Evolutionary conservation across 2,888 invertebrate genomes (phyloP), one percentile per base, ranked within the genome.

Genomic region (Cheilosia pagana): DNA sequence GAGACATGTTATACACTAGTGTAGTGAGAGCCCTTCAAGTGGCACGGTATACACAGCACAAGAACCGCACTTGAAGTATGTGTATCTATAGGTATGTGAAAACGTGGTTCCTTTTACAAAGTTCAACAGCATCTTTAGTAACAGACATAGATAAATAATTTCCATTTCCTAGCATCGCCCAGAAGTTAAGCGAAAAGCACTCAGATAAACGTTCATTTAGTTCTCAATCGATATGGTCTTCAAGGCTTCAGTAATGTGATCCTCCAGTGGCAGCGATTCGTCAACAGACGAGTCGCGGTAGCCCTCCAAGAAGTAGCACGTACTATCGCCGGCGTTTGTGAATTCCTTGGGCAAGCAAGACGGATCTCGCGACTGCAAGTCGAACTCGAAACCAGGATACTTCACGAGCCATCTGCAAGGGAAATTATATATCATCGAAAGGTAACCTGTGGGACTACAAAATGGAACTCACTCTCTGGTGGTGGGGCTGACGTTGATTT

Each of bases 401-500:
- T 95, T 94, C 88, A 94, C 94, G 88, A 98, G 93, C 93, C 96
- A 95, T 89, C 97, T 98, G 90, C 6, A 90, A 92, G 16, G 14
- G 21, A 28, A 31, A 48, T 23, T 14, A 10, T 14, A 10, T 12
- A 0, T 23, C 14, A 43, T n/a, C 19, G 41, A 52, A 19, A 12
- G n/a, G 16, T 4, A 16, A 1, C 23, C 5, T 12, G 6, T n/a
- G 25, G 14, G 8, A 72, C 14, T 19, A 3, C 3, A 21, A 48
- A 21, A n/a, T 41, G 62, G 43, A 82, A 93, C 96, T 95, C 93
- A 98, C 98, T 95, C 94, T 91, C 96, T 95, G 53, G 98, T 98
- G 10, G 97, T 98, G 2, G 98, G 98, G 90, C 98, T 98, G 90
- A 98, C 95, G 92, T 98, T 98, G 90, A 98, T 96, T 91, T 95